Conservation (phyloP, 1,140 invertebrate genomes). For the Mactra quadrangularis region DNA sequence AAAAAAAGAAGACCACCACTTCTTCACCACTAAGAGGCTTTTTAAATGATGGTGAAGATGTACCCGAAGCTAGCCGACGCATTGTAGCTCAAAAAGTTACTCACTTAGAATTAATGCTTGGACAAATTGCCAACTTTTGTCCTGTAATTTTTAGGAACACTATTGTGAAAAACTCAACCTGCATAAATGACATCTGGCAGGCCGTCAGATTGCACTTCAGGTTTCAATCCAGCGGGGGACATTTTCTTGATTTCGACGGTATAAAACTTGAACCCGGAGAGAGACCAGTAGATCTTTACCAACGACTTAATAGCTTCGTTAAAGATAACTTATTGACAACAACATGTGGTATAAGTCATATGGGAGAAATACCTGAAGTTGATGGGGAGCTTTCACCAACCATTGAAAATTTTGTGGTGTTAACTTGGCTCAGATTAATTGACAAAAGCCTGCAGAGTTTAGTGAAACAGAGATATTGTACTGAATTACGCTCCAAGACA, state of each 20-base stretch:
- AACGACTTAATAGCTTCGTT: conserved; percentile 56
- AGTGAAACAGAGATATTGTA: conserved; percentile 21
- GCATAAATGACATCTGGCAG: conserved; percentile 55
- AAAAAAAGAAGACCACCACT: conserved; percentile 32
- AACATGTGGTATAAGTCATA: conserved; percentile 53
- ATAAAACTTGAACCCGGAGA: conserved; percentile 9
- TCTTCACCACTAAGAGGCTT: conserved; percentile 34
- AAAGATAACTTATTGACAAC: conserved; percentile 64
- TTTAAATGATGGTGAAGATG: conserved; percentile 31
- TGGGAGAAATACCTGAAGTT: conserved; percentile 24
- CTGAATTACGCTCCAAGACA: conserved; percentile 28
- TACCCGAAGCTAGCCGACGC: conserved; percentile 23
- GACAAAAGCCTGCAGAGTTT: not conserved
- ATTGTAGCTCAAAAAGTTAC: conserved; percentile 57
- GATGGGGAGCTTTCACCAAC: conserved; percentile 67
- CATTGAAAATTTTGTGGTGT: conserved; percentile 67
- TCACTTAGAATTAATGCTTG: conserved; percentile 62
- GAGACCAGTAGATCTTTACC: not conserved
- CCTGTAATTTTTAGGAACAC: conserved; percentile 61
- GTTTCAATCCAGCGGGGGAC: conserved; percentile 58
- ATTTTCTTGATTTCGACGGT: conserved; percentile 23
- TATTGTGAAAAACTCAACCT: conserved; percentile 59
- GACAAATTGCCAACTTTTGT: conserved; percentile 66
- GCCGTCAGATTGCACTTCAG: conserved; percentile 58
- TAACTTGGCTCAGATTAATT: conserved; percentile 49